Percentiles rank a stretch among this genome's conserved stretches.
These are phyloP conservation scores for Drosophila paramelanica DNA, from an alignment of 2,888 invertebrate species.

Conservation along the genomic window DNA sequence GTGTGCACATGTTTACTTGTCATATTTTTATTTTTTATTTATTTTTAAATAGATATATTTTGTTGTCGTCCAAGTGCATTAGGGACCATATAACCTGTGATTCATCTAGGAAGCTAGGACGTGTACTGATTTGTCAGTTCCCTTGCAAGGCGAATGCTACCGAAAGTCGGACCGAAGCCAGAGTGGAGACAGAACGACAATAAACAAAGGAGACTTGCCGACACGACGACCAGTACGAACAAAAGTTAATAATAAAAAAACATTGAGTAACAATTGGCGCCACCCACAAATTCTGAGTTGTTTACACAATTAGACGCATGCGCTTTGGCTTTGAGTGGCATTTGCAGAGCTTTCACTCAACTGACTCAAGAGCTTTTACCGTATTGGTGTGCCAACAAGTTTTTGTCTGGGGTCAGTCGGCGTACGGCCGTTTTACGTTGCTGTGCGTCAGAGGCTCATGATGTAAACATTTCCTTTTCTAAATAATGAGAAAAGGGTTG, in stretches of 20 bases:
- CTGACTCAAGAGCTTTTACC: slow-evolving; percentile 36
- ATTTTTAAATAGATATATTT: background rate
- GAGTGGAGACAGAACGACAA: slow-evolving; percentile 7
- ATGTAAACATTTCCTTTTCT: background rate
- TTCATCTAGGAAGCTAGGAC: slow-evolving; percentile 8
- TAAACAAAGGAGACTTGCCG: slow-evolving; percentile 12
- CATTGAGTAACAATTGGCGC: slow-evolving; percentile 62
- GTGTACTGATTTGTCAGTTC: slow-evolving; percentile 37
- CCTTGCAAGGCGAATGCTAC: slow-evolving; percentile 14
- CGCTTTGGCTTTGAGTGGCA: slow-evolving; percentile 41
- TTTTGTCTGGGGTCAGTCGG: slow-evolving; percentile 5
- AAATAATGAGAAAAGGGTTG: background rate
- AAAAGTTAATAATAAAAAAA: slow-evolving; percentile 33
- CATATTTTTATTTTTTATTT: background rate
- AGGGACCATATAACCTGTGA: background rate
- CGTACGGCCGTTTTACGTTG: slow-evolving; percentile 3
- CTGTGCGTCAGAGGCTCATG: background rate
- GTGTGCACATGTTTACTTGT: background rate
- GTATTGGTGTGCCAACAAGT: slow-evolving; percentile 12
- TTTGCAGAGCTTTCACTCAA: slow-evolving; percentile 41
- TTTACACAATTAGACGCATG: slow-evolving; percentile 43
- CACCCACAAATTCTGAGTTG: slow-evolving; percentile 66
- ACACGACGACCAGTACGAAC: slow-evolving; percentile 44
- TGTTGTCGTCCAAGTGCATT: background rate
- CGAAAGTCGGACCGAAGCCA: slow-evolving; percentile 24